Percentiles rank a stretch among this genome's conserved stretches.
Evolutionary conservation across 1,140 invertebrate species (phyloP).

Genomic region (Dermatophagoides farinae): DNA sequence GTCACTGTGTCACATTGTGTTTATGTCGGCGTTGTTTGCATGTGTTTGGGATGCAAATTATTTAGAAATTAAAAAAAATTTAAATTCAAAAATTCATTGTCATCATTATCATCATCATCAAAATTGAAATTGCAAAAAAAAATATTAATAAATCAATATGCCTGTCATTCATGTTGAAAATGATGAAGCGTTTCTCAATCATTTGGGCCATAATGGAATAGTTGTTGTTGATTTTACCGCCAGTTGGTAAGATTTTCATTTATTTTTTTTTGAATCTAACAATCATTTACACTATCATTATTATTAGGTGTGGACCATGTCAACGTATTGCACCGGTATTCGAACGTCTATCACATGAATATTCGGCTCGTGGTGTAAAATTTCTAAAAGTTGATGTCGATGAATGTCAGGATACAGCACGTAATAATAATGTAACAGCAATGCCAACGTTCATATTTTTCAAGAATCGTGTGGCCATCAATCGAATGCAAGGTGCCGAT

Average conservation of each 20-base stretch:
- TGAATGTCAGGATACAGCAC: conserved; percentile 58
- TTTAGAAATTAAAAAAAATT: too few species aligned
- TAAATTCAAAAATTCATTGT: too few species aligned
- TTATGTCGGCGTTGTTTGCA: too few species aligned
- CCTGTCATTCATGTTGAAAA: conserved; percentile 45
- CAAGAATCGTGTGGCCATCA: conserved; percentile 60
- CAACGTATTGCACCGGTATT: conserved; percentile 64
- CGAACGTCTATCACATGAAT: conserved; percentile 59
- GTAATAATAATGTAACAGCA: conserved; percentile 59
- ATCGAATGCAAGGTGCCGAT: conserved; percentile 63
- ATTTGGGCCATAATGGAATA: conserved; percentile 48
- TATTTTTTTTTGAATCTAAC: background rate
- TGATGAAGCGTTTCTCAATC: conserved; percentile 28
- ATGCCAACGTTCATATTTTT: conserved; percentile 98
- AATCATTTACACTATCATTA: background rate
- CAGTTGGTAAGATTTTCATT: conserved; percentile 39
- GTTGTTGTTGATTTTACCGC: conserved; percentile 86
- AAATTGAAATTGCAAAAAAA: too few species aligned
- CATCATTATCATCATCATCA: too few species aligned
- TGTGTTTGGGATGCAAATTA: too few species aligned
- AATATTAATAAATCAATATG: too few species aligned
- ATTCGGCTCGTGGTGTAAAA: conserved; percentile 48
- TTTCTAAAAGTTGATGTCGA: conserved; percentile 92
- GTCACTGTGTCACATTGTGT: too few species aligned
- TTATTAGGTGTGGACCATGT: conserved; percentile 25